Conservation (phyloP, 2,113 vertebrate species). For the Pygoscelis antarcticus region DNA sequence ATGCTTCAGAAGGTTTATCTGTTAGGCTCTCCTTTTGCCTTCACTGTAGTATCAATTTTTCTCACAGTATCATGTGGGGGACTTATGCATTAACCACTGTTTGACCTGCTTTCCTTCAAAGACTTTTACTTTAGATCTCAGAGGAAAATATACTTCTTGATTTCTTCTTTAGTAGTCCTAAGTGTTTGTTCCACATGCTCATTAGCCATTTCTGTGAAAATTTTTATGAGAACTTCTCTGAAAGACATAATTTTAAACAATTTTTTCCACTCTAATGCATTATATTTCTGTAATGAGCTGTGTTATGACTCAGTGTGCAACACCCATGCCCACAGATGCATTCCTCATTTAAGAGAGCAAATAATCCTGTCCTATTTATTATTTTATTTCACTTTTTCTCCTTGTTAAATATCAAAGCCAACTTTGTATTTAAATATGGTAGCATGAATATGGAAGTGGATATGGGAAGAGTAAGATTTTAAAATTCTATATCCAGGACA, state of each 20-base stretch:
- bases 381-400: neutral
- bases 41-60: neutral
- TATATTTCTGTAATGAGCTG: neutral
- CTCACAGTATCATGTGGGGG: neutral
- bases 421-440: neutral
- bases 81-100: neutral
- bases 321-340: accelerated
- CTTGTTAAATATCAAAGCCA: neutral
- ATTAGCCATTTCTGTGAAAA: neutral
- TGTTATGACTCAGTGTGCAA: neutral
- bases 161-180: neutral
- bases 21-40: neutral
- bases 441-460: neutral
- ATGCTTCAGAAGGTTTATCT: neutral
- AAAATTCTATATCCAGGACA: neutral
- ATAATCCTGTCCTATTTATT: neutral
- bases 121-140: neutral
- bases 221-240: neutral
- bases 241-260: neutral
- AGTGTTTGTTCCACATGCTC: neutral
- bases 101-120: neutral
- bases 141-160: neutral
- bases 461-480: neutral
- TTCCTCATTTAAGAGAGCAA: neutral
- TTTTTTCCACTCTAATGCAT: neutral